Evolutionary conservation across 2,888 invertebrate species (phyloP).

Genomic region (Xestia c-nigrum): DNA sequence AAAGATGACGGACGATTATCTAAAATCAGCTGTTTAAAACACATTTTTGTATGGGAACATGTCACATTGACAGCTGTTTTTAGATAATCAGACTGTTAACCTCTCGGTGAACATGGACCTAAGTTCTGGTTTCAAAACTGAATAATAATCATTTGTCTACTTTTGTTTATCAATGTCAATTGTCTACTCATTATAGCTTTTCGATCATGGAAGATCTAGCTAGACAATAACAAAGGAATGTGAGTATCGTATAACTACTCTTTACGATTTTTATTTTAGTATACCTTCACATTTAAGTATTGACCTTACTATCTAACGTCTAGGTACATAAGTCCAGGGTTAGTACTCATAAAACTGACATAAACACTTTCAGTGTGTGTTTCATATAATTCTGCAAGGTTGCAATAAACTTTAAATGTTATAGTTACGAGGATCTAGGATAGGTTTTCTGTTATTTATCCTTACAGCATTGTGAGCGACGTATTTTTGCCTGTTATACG

Average conservation of each 20-base stretch:
- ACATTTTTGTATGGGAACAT: too few relatives aligned
- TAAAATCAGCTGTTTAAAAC: too few relatives aligned
- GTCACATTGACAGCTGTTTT: too few relatives aligned
- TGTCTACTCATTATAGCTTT: neutral
- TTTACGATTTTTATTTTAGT: constrained; percentile 13
- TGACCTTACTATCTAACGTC: constrained; percentile 41
- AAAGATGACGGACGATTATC: too few relatives aligned
- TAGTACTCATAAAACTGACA: constrained; percentile 29
- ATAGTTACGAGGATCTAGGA: neutral
- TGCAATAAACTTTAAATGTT: constrained; percentile 24
- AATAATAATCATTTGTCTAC: too few relatives aligned
- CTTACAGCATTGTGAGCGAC: neutral
- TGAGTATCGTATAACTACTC: neutral
- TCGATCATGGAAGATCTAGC: neutral
- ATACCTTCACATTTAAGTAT: constrained; percentile 33
- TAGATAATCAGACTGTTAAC: too few relatives aligned
- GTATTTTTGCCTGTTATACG: neutral
- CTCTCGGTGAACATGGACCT: too few relatives aligned
- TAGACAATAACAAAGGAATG: constrained; percentile 4
- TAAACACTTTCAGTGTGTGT: constrained; percentile 16
- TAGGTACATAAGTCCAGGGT: constrained; percentile 8
- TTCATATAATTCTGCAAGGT: constrained; percentile 37
- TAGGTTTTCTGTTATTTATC: neutral
- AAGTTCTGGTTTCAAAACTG: too few relatives aligned
- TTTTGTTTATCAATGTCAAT: too few relatives aligned